Conservation (phyloP, 2,113 vertebrate genomes). For the Grammomys dolichurus region DNA sequence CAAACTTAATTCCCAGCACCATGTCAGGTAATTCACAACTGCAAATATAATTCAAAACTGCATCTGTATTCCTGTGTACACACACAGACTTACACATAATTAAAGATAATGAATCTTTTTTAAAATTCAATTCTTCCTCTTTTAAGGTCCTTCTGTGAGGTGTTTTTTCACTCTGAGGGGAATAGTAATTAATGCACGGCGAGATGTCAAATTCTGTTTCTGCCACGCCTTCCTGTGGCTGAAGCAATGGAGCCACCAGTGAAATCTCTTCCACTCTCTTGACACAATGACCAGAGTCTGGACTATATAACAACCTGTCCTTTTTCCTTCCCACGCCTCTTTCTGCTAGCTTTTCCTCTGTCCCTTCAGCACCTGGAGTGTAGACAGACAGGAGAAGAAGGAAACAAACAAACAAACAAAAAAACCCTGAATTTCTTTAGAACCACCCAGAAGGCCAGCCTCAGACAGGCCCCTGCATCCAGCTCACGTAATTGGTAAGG, state of each 20-base stretch:
- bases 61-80: neutral
- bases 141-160: neutral
- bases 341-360: slow-evolving; percentile 59
- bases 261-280: slow-evolving; percentile 48
- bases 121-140: neutral
- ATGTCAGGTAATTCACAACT: neutral
- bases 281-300: neutral
- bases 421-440: slow-evolving; percentile 67
- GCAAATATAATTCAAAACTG: neutral
- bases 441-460: slow-evolving; percentile 79
- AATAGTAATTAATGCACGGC: neutral
- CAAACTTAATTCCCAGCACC: neutral
- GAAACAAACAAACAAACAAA: neutral
- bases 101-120: neutral
- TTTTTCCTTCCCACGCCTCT: slow-evolving; percentile 63
- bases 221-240: neutral
- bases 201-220: slow-evolving; percentile 56
- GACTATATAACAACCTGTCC: slow-evolving; percentile 52
- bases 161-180: neutral
- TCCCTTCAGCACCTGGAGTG: slow-evolving; percentile 37
- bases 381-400: slow-evolving; percentile 8
- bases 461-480: slow-evolving; percentile 61
- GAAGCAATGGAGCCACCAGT: slow-evolving; percentile 42
- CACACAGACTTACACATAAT: neutral
- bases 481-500: slow-evolving; percentile 68